Evolutionary conservation across 2,113 vertebrate species (phyloP), one percentile per base, ranked within the genome.

Genomic region (Candoia aspera): DNA sequence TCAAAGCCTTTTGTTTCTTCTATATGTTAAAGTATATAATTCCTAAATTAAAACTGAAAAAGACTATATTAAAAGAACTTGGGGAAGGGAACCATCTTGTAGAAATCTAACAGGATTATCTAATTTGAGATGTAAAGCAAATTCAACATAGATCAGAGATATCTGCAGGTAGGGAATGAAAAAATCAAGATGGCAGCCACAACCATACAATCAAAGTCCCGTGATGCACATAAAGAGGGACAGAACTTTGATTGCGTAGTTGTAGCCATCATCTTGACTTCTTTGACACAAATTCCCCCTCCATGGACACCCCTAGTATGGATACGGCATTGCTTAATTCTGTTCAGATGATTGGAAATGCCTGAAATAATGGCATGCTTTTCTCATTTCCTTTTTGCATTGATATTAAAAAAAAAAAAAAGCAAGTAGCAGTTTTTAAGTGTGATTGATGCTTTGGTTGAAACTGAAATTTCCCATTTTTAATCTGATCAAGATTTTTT

Each of bases 381-480:
- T 54, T 90, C 91, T 92, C 73, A 94, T 96, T 94, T 91, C 90
- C 92, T 96, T 95, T 53, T 46, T 90, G 21, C 17, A 21, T 55
- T 49, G 29, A 33, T 3, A 59, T n/a, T n/a, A n/a, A 23, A 23
- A 59, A 59, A 55, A 54, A 58, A 58, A n/a, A 23, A 23, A 59
- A 59, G 17, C 33, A 42, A 79, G 37, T 8, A 21, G 3, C 8
- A 8, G 37, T 42, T 42, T 8, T 42, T 79, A 79, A 79, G 42
- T 21, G 19, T 79, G 19, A n/a, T 42, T 93, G 84, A 91, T 93
- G 93, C 91, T 95, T 93, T 95, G 94, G 91, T 91, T 95, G 96
- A 95, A 95, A 90, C 89, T 57, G 17, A 57, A 57, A 2, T 42
- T 86, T 68, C 59, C 13, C 94, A 90, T 79, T 94, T 92, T 95